Evolutionary conservation across 2,888 invertebrate genomes (phyloP).

Genomic region (Chloroclysta siterata): DNA sequence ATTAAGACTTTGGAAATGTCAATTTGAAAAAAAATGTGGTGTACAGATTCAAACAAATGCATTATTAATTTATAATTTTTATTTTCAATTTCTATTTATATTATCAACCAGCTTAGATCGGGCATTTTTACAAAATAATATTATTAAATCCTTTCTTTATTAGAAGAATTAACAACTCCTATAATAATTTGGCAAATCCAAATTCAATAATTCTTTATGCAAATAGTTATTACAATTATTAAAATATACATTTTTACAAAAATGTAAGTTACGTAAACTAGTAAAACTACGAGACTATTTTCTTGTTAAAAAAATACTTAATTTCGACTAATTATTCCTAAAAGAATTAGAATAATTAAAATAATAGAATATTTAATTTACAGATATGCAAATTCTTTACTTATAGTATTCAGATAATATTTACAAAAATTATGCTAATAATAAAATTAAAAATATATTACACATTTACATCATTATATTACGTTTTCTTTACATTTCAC

Average conservation of each 20-base stretch:
- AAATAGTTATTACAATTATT: constrained; percentile 77
- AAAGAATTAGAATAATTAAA: constrained; percentile 47
- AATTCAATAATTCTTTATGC: constrained; percentile 76
- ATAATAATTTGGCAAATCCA: constrained; percentile 82
- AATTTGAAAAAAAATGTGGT: no score
- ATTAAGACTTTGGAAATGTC: no score
- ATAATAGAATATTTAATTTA: constrained; percentile 50
- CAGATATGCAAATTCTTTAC: constrained; percentile 72
- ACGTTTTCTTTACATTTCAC: constrained; percentile 45
- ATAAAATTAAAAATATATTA: constrained; percentile 62
- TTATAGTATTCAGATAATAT: constrained; percentile 68
- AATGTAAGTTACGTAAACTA: constrained; percentile 68
- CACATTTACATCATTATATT: constrained; percentile 71
- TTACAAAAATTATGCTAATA: constrained; percentile 64
- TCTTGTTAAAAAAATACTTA: constrained; percentile 75
- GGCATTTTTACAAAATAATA: constrained; percentile 82
- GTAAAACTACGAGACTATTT: constrained; percentile 64
- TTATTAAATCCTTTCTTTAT: constrained; percentile 71
- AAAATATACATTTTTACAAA: constrained; percentile 83
- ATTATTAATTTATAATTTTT: constrained; percentile 78
- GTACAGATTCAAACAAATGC: constrained; percentile 58
- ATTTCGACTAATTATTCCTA: constrained; percentile 69
- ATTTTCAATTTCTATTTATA: constrained; percentile 80
- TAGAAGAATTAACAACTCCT: constrained; percentile 80
- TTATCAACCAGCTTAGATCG: constrained; percentile 68